Percentiles rank a stretch among this genome's conserved stretches.
These are phyloP conservation scores for Drosophila pseudoobscura DNA, from an alignment of 1,140 invertebrate genomes.

Conservation along the genomic window DNA sequence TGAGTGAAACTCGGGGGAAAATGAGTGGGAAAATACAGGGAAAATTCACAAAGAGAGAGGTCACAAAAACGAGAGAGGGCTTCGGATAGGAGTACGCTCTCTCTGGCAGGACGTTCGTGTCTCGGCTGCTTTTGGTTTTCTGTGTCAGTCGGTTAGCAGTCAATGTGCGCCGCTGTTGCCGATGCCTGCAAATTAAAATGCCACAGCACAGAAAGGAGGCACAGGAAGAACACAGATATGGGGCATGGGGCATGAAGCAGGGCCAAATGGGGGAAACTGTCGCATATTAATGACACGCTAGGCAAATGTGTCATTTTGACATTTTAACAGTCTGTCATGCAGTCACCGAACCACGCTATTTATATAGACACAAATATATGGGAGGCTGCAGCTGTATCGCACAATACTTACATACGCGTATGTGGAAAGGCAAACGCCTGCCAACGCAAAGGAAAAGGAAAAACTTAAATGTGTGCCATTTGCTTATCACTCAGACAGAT, in stretches of 20 bases:
- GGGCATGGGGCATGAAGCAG: slow-evolving; percentile 2
- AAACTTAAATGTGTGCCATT: slow-evolving; percentile 75
- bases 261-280: slow-evolving; percentile 42
- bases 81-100: slow-evolving; percentile 33
- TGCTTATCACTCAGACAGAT: slow-evolving; percentile 60
- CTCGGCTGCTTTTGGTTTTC: slow-evolving; percentile 52
- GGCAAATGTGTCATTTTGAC: slow-evolving; percentile 82
- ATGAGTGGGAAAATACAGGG: slow-evolving; percentile 62
- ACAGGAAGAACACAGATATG: slow-evolving; percentile 13
- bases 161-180: slow-evolving; percentile 58
- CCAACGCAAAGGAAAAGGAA: slow-evolving; percentile 36
- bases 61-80: neutral
- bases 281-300: slow-evolving; percentile 81
- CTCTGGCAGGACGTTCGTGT: slow-evolving; percentile 24
- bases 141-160: slow-evolving; percentile 81
- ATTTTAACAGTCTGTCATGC: slow-evolving; percentile 82
- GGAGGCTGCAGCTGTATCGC: slow-evolving; percentile 63
- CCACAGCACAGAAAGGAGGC: slow-evolving; percentile 41
- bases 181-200: slow-evolving; percentile 67
- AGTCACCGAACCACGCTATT: slow-evolving; percentile 77
- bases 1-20: slow-evolving; percentile 3
- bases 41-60: slow-evolving; percentile 45
- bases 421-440: slow-evolving; percentile 1
- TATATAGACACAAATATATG: slow-evolving; percentile 61
- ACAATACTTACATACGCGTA: slow-evolving; percentile 14